phyloP scores from a whole-genome alignment of 2,888 invertebrate genomes.

The Aquatica leii region DNA sequence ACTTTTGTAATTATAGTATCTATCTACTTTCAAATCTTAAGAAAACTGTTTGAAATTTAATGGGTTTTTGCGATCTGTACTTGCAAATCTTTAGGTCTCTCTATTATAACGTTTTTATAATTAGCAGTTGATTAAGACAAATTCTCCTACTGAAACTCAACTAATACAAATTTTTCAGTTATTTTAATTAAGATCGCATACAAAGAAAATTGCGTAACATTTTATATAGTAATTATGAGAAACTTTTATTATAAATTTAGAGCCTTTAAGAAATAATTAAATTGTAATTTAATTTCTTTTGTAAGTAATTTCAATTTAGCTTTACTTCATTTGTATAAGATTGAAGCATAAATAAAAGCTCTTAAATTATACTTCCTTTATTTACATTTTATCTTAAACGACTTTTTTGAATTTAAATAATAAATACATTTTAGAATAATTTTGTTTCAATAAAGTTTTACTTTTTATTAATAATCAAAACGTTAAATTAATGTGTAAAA shows the following conservation, averaged over 20 bases:
- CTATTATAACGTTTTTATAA: conserved; percentile 10
- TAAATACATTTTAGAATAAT: no score
- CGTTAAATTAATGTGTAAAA: no score
- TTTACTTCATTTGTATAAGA: conserved; percentile 4
- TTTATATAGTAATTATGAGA: conserved; percentile 1
- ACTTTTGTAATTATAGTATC: conserved; percentile 16
- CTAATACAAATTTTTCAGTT: no score
- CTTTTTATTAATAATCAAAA: no score
- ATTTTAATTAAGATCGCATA: no score
- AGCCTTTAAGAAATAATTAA: background rate
- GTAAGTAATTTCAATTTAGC: background rate
- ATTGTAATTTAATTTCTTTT: conserved; percentile 1
- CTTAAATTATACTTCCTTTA: no score
- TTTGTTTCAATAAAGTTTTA: no score
- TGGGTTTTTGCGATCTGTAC: conserved; percentile 8
- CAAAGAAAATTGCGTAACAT: background rate
- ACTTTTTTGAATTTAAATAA: no score
- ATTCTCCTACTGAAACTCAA: no score
- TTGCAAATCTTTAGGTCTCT: conserved; percentile 16
- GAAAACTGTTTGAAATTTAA: conserved; percentile 12
- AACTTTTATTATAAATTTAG: conserved; percentile 6
- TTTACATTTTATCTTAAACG: no score
- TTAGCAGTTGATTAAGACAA: no score
- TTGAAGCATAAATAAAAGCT: background rate
- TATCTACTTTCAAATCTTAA: conserved; percentile 16